A percentile compares a stretch with the other conserved stretches of the same genome.
phyloP scores from a whole-genome alignment of 2,113 vertebrate species.

The Chitala chitala region DNA sequence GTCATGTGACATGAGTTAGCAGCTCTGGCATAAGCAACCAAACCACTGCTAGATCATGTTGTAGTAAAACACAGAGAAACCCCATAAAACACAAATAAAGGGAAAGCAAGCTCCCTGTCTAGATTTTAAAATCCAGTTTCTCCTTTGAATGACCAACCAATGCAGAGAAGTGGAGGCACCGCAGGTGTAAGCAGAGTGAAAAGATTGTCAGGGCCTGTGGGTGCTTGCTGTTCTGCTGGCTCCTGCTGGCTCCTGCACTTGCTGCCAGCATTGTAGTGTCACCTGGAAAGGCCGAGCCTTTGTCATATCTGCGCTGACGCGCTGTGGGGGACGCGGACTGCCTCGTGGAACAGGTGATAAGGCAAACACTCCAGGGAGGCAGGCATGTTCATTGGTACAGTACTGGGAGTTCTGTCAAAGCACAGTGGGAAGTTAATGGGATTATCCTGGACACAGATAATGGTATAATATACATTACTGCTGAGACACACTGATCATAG shows the following conservation, averaged over 20 bases:
- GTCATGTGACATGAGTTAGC: too few species aligned
- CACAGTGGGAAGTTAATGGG: conserved; percentile 17
- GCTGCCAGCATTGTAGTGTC: background rate
- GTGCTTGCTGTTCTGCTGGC: conserved; percentile 7
- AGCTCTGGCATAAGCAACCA: too few species aligned
- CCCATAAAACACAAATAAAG: background rate
- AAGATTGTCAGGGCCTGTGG: background rate
- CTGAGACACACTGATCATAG: background rate
- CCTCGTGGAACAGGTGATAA: background rate
- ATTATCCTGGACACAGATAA: conserved; percentile 20
- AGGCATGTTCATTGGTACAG: background rate
- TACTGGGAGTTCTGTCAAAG: background rate
- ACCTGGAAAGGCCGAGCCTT: background rate
- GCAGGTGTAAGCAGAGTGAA: background rate
- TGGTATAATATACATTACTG: background rate
- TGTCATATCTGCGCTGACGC: background rate
- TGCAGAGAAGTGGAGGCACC: background rate
- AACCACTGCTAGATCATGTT: too few species aligned
- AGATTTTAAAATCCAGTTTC: background rate
- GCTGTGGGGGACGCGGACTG: background rate
- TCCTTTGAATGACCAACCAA: background rate
- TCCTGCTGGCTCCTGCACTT: too few species aligned
- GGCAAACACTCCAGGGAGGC: background rate
- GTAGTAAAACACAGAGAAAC: background rate
- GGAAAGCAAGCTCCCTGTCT: background rate